Evolutionary conservation across 2,797 vertebrate genomes (phyloP).

Genomic region (Acropternis orthonyx): DNA sequence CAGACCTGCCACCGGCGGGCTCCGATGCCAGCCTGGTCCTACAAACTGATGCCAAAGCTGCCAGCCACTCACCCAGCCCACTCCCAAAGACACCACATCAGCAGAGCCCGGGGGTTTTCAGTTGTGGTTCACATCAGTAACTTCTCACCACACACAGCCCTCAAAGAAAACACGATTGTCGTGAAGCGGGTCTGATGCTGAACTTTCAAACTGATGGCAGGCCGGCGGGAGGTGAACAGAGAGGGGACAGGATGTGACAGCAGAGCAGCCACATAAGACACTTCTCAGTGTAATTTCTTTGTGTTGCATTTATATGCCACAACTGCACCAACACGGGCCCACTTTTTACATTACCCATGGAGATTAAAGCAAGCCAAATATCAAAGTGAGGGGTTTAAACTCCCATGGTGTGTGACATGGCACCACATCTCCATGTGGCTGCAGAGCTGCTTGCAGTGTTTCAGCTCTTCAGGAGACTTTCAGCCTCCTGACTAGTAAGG

Average conservation of each 20-base stretch:
- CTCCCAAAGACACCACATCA: background rate
- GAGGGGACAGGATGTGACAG: background rate
- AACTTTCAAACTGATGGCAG: background rate
- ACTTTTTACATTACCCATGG: background rate
- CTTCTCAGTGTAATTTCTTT: background rate
- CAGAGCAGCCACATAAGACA: fast-evolving
- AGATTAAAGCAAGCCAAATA: background rate
- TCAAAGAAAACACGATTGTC: background rate
- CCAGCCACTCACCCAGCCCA: fast-evolving
- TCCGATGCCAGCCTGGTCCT: background rate
- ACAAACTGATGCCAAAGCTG: background rate
- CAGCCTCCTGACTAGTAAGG: background rate
- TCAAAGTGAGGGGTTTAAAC: background rate
- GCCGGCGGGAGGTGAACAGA: background rate
- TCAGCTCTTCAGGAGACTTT: background rate
- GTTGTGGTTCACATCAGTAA: background rate
- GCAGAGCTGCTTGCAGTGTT: background rate
- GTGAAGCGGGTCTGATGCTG: background rate
- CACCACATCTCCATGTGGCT: fast-evolving
- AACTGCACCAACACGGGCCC: background rate
- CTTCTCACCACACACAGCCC: background rate
- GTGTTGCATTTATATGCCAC: background rate
- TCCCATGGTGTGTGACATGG: fast-evolving
- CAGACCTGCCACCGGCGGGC: background rate
- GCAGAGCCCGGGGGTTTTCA: background rate